phyloP scores from a whole-genome alignment of 2,113 vertebrate species.

The Leucosticte australis region DNA sequence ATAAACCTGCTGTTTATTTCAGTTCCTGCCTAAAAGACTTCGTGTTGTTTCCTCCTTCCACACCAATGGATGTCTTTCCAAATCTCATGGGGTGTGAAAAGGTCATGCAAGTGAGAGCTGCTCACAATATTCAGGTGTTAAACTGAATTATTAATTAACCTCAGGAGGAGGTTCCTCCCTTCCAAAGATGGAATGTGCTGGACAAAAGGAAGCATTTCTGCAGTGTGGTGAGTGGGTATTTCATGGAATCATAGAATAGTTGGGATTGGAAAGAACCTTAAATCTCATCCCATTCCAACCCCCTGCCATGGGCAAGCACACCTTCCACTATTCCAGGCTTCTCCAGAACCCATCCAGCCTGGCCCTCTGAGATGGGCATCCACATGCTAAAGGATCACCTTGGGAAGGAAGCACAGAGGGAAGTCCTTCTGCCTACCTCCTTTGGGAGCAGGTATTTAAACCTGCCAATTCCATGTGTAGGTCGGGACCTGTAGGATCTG shows the following conservation, averaged over 20 bases:
- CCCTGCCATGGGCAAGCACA: neutral
- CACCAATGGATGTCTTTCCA: neutral
- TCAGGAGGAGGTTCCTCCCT: neutral
- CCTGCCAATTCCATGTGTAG: conserved; percentile 86
- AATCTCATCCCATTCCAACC: neutral
- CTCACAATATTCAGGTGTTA: neutral
- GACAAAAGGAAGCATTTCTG: neutral
- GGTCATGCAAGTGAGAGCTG: neutral
- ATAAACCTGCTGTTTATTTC: neutral
- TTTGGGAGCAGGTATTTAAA: conserved; percentile 80
- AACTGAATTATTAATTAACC: neutral
- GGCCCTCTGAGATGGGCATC: neutral
- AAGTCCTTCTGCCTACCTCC: conserved; percentile 69
- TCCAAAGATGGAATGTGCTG: fast-evolving
- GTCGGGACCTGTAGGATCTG: conserved; percentile 78
- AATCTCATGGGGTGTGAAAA: neutral
- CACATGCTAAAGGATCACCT: too few relatives aligned
- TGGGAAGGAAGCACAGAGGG: neutral
- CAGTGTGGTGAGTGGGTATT: neutral
- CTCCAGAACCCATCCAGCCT: neutral
- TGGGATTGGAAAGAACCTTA: neutral
- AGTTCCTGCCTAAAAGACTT: neutral
- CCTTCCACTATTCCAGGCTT: neutral
- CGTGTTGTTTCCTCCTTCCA: neutral
- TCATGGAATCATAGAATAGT: neutral